A percentile compares a stretch with the other conserved stretches of the same genome.
Conservation (phyloP, 2,113 vertebrate genomes). For the Carettochelys insculpta region DNA sequence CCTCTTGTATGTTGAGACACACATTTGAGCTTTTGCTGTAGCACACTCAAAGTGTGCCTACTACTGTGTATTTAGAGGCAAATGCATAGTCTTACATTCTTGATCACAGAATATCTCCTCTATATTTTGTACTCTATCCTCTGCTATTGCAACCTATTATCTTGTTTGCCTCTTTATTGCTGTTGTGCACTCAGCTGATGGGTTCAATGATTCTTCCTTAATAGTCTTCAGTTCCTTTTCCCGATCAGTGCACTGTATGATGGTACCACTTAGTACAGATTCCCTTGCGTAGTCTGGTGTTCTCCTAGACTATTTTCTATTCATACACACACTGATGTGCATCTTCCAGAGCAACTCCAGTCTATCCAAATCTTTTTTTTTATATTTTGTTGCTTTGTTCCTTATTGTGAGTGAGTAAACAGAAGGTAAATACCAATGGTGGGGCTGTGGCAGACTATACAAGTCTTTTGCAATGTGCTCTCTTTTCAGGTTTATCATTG, state of each 20-base stretch:
- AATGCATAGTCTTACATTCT: neutral
- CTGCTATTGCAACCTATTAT: neutral
- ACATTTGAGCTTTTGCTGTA: neutral
- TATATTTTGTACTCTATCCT: neutral
- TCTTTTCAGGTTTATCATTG: slow-evolving; percentile 55
- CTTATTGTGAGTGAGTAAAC: neutral
- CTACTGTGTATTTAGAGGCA: neutral
- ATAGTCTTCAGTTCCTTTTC: slow-evolving; percentile 4
- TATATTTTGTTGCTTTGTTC: neutral
- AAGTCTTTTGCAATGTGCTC: slow-evolving; percentile 7
- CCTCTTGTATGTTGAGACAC: neutral
- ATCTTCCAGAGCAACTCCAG: neutral
- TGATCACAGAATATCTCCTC: neutral
- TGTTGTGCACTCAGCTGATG: neutral
- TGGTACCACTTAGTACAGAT: neutral
- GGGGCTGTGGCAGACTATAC: neutral
- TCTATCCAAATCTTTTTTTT: neutral
- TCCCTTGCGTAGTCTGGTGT: neutral
- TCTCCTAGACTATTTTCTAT: neutral
- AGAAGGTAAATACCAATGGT: neutral
- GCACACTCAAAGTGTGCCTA: neutral
- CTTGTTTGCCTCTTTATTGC: neutral
- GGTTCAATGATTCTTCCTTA: slow-evolving; percentile 18
- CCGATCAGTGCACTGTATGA: neutral
- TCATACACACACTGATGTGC: neutral